Evolutionary conservation across 2,797 vertebrate genomes (phyloP).

Genomic region (Premnoplex brunnescens): DNA sequence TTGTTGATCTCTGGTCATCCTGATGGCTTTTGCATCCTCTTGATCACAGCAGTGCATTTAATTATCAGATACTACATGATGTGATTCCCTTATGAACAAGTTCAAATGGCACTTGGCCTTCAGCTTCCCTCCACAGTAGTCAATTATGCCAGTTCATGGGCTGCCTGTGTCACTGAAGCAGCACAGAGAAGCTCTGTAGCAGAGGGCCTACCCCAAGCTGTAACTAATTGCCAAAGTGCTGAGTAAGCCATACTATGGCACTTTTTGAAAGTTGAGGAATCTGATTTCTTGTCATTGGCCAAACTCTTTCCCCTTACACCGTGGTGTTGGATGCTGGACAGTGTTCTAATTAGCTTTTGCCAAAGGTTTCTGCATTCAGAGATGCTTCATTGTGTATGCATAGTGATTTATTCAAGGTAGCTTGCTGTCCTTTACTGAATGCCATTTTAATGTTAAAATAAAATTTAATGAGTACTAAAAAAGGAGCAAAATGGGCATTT

Average conservation of each 20-base stretch:
- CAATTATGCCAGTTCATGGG: not conserved
- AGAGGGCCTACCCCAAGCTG: not conserved
- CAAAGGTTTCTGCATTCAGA: not conserved
- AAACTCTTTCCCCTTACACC: not conserved
- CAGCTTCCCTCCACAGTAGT: not conserved
- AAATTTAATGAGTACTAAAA: not conserved
- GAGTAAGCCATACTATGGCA: not conserved
- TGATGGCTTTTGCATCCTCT: not conserved
- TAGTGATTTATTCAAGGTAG: not conserved
- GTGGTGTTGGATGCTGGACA: fast-evolving
- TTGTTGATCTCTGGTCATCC: not conserved
- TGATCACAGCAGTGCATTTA: not conserved
- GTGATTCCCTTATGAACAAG: not conserved
- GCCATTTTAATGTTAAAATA: not conserved
- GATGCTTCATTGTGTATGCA: fast-evolving
- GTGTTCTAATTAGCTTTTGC: not conserved
- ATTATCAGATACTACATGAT: not conserved
- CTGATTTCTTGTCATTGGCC: not conserved
- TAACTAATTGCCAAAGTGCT: not conserved
- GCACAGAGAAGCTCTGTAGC: not conserved
- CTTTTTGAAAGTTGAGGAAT: not conserved
- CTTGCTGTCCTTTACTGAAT: not conserved
- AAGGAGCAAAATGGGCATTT: not conserved
- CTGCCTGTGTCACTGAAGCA: not conserved
- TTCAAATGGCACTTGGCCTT: not conserved